Evolutionary conservation across 2,888 invertebrate species (phyloP).

Genomic region (Panopea generosa): DNA sequence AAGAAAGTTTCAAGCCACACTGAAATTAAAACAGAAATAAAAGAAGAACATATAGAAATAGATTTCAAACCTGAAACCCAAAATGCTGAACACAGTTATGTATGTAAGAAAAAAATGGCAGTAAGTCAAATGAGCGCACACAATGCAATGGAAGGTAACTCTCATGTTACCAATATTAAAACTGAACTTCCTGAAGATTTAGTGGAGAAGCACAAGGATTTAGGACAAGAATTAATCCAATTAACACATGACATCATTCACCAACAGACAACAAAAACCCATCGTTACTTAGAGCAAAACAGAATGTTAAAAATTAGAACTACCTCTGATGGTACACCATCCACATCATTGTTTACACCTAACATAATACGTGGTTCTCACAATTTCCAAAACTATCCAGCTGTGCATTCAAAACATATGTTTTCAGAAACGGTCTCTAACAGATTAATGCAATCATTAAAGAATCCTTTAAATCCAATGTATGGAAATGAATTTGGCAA

Average conservation of each 20-base stretch:
- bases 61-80: too few species aligned
- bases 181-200: slow-evolving; percentile 31
- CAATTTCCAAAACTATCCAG: slow-evolving; percentile 3
- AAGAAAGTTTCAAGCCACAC: slow-evolving; percentile 14
- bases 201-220: slow-evolving; percentile 48
- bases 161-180: background rate
- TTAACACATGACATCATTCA: slow-evolving; percentile 59
- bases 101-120: slow-evolving; percentile 49
- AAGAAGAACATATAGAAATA: slow-evolving; percentile 2
- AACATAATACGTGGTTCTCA: slow-evolving; percentile 3
- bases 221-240: slow-evolving; percentile 55
- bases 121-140: slow-evolving; percentile 11
- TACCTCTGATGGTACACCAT: slow-evolving; percentile 10
- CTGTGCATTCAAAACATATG: slow-evolving; percentile 6
- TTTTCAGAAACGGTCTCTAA: slow-evolving; percentile 38
- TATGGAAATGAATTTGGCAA: slow-evolving; percentile 52
- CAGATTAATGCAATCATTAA: slow-evolving; percentile 34
- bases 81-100: slow-evolving; percentile 11
- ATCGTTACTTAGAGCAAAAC: slow-evolving; percentile 13
- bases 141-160: background rate
- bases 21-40: background rate
- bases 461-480: slow-evolving; percentile 32
- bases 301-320: slow-evolving; percentile 13
- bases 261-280: slow-evolving; percentile 44
- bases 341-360: background rate